Evolutionary conservation across 2,888 invertebrate species (phyloP), one percentile per base, ranked within the genome.

Genomic region (Heliconius cydno): DNA sequence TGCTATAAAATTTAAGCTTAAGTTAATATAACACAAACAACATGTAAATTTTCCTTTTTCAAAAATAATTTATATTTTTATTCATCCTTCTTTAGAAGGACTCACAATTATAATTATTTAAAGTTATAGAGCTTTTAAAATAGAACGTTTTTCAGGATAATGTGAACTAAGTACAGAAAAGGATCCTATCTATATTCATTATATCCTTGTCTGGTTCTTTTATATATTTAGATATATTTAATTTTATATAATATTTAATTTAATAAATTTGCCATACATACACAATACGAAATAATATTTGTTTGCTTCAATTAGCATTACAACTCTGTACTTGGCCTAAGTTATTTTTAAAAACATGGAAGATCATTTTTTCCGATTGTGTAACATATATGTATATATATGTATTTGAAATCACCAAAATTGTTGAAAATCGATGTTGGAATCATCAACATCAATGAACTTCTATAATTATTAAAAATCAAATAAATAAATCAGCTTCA

Each of bases 111-210:
- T 72, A n/a, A 60, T 73, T 34, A 60, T 73, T 72, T 73, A 38
- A 73, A 57, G n/a, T 5, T 60, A 73, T 38, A 73, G 38, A 34
- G 60, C 60, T 73, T 73, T 73, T 73, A 60, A n/a, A 73, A 34
- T n/a, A 28, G 2, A 34, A 25, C 25, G 38, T 3, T 60, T 60
- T 60, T n/a, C 34, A 30, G 52, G 30, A 73, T 12, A 34, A n/a
- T 52, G 72, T 9, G 12, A 52, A n/a, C 34, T 34, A 25, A 68
- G 72, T 57, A 57, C 30, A n/a, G 28, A 57, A 22, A 72, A 72
- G 72, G 12, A 30, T 52, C 30, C n/a, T 57, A 46, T 30, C n/a
- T 72, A 57, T 57, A 57, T 72, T 71, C 10, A 9, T 46, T 52
- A 34, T 30, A 28, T 12, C 6, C 7, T 38, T 2, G 22, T 52